Evolutionary conservation across 2,113 vertebrate species (phyloP), one percentile per base, ranked within the genome.

Genomic region (Dryoscopus gambensis): DNA sequence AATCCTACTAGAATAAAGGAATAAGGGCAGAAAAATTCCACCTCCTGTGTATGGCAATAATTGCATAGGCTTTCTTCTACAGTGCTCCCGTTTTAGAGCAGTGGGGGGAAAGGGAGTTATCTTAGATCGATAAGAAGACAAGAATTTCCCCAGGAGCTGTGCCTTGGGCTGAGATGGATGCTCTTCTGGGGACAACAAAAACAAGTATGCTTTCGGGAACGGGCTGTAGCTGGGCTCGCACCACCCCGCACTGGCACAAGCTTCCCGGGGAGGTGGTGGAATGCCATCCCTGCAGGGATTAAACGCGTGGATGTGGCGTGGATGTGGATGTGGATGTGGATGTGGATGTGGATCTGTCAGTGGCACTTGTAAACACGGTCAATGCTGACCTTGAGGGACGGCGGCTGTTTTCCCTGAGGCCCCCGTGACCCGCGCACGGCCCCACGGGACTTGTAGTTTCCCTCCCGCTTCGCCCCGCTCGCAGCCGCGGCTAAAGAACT

Each of bases 391-490:
- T 12, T 5, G n/a, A 4, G 5, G 3, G 11, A 35, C 31, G 3
- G 7, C 6, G 5, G 8, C 37, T 1, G 6, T 6, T 20, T 4
- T 1, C 25, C 21, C 30, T 4, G 0, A 0, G 2, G 7, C 0
- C 11, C 20, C 40, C 0, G 3, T 31, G 40, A n/a, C 20, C 25
- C 17, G 7, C 65, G 57, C 50, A 59, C 5, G 9, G 53, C 46
- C 75, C 31, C 30, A 47, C 4, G 68, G 75, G 60, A 74, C 5
- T 49, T 60, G 60, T 60, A 80, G 89, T 91, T 64, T 64, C 9
- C 15, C 4, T 11, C 3, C 15, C 0, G 22, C 0, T 31, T 3
- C 5, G 0, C 6, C 11, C 23, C 2, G 19, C 23, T 31, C 2
- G 0, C 30, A 23, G 12, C 12, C 0, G 0, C 53, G 1, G 1